Evolutionary conservation across 2,797 vertebrate species (phyloP).

Genomic region (Argya squamiceps): DNA sequence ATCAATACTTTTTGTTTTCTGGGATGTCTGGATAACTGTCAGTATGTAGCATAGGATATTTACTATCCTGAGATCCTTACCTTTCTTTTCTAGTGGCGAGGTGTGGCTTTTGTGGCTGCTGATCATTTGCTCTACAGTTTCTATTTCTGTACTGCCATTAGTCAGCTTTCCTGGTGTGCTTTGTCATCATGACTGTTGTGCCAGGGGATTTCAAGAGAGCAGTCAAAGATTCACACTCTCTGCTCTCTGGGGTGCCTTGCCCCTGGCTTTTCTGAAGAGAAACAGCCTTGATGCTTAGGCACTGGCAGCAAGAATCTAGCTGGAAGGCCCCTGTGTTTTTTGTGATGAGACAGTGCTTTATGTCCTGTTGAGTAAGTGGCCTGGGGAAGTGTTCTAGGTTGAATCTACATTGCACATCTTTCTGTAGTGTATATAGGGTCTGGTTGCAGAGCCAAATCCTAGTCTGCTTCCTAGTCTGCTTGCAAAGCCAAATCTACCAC

Average conservation of each 20-base stretch:
- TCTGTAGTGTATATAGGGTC: fast-evolving
- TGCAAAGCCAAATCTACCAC: not conserved
- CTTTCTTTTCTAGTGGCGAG: not conserved
- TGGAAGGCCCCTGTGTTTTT: not conserved
- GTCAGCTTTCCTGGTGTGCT: not conserved
- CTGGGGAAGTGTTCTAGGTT: not conserved
- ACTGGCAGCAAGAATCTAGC: not conserved
- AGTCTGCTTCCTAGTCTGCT: not conserved
- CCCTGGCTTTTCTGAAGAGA: not conserved
- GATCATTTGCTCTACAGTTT: not conserved
- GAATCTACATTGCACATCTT: not conserved
- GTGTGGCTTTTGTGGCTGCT: not conserved
- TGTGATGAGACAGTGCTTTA: not conserved
- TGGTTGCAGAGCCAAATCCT: not conserved
- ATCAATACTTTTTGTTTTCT: not conserved
- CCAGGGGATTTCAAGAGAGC: not conserved
- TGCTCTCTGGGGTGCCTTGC: not conserved
- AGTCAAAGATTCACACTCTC: not conserved
- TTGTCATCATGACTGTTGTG: not conserved
- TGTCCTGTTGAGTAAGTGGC: not conserved
- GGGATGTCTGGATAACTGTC: not conserved
- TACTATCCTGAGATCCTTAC: not conserved
- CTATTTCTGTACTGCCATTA: not conserved
- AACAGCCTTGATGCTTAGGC: not conserved
- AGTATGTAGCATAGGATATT: not conserved